A percentile compares a stretch with the other conserved stretches of the same genome.
phyloP scores from a whole-genome alignment of 2,797 vertebrate species.

The Alcedo atthis region DNA sequence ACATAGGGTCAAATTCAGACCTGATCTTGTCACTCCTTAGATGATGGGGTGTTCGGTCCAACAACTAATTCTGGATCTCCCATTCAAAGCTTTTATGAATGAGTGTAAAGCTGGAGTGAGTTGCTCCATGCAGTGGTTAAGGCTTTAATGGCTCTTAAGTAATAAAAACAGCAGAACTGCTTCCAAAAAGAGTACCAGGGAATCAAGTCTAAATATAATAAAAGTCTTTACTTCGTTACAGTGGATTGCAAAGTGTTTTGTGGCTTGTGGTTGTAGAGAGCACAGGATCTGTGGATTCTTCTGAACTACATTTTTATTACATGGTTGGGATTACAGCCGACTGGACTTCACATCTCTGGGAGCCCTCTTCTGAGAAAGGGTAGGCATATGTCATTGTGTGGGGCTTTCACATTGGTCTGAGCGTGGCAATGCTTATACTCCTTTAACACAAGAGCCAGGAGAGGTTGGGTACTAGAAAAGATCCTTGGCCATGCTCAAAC shows the following conservation, averaged over 20 bases:
- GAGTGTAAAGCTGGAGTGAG: conserved; percentile 33
- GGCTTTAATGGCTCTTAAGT: conserved; percentile 61
- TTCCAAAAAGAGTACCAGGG: conserved; percentile 62
- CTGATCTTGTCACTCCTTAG: background rate
- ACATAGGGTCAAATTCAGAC: background rate
- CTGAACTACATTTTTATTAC: background rate
- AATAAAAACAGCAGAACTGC: conserved; percentile 49
- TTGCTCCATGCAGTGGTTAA: conserved; percentile 38
- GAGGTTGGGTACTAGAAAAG: background rate
- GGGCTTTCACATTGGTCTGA: fast-evolving
- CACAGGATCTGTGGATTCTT: conserved; percentile 7
- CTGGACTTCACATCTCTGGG: background rate
- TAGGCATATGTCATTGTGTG: fast-evolving
- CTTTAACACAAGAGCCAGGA: background rate
- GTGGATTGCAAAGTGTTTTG: conserved; percentile 38
- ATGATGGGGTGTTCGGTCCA: background rate
- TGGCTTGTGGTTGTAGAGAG: conserved; percentile 43
- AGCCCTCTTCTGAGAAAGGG: background rate
- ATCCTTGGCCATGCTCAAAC: background rate
- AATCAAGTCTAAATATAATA: conserved; percentile 49
- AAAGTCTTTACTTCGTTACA: conserved; percentile 24
- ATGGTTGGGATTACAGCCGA: background rate
- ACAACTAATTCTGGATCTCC: background rate
- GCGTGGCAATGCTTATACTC: background rate
- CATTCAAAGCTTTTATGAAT: conserved; percentile 1